A percentile compares a stretch with the other conserved stretches of the same genome.
Conservation (phyloP, 2,797 vertebrate species). For the Nyctalus aviator region DNA sequence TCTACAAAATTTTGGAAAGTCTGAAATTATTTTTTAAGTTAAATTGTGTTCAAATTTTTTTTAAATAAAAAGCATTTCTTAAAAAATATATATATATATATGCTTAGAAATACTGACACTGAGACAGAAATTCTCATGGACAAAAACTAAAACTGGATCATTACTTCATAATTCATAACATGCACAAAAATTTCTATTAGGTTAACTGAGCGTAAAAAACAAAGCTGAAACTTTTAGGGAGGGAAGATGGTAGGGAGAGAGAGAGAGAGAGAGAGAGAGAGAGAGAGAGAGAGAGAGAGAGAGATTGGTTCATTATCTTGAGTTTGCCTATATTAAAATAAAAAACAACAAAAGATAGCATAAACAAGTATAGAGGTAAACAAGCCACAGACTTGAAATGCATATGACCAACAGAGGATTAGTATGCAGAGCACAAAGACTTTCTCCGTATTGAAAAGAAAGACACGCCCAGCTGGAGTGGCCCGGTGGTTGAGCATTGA, state of each 20-base stretch:
- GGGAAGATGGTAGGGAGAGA: background rate
- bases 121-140: background rate
- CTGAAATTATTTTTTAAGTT: slow-evolving; percentile 3
- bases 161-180: background rate
- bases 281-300: too few species aligned
- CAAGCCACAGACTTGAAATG: slow-evolving; percentile 25
- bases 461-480: background rate
- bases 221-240: slow-evolving; percentile 40
- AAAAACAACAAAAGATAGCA: slow-evolving; percentile 53
- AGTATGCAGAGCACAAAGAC: slow-evolving; percentile 33
- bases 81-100: background rate
- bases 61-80: background rate
- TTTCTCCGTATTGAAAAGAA: slow-evolving; percentile 36
- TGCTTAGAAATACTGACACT: background rate
- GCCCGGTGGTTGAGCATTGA: too few species aligned
- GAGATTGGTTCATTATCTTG: slow-evolving; percentile 53
- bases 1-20: background rate
- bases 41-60: background rate
- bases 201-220: slow-evolving; percentile 41
- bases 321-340: slow-evolving; percentile 61
- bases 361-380: slow-evolving; percentile 42
- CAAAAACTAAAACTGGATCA: slow-evolving; percentile 1
- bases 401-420: slow-evolving; percentile 20
- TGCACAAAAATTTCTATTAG: slow-evolving; percentile 49
- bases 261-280: too few species aligned